Conservation (phyloP, 2,113 vertebrate genomes). For the Myotis yumanensis region DNA sequence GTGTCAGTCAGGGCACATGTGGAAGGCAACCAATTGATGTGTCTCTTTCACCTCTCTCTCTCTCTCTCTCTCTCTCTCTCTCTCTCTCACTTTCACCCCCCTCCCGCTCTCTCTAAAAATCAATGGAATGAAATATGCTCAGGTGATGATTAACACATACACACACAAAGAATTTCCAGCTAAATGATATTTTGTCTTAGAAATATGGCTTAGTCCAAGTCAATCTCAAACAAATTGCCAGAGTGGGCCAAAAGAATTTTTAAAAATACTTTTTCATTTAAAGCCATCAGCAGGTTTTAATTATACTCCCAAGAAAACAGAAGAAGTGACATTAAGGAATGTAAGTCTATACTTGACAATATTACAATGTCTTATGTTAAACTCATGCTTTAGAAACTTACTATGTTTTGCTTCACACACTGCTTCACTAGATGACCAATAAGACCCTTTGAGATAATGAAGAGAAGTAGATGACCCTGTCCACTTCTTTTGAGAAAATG, state of each 20-base stretch:
- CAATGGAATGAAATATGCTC: too few species aligned
- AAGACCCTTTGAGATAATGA: not conserved
- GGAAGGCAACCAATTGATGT: too few species aligned
- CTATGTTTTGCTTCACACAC: fast-evolving
- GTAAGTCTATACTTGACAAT: fast-evolving
- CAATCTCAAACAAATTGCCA: not conserved
- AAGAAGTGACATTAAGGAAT: too few species aligned
- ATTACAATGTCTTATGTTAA: fast-evolving
- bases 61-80: too few species aligned
- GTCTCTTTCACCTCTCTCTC: too few species aligned
- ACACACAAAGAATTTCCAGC: not conserved
- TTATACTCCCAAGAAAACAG: not conserved
- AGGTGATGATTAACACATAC: too few species aligned
- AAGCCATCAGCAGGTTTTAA: not conserved
- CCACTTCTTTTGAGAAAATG: fast-evolving
- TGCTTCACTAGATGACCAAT: too few species aligned
- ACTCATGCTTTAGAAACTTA: fast-evolving
- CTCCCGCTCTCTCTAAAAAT: too few species aligned
- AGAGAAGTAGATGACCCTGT: fast-evolving
- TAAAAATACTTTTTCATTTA: not conserved
- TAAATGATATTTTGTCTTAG: not conserved
- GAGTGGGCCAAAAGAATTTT: not conserved
- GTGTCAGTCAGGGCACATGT: too few species aligned
- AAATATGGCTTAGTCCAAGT: not conserved
- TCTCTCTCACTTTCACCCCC: too few species aligned